Conservation (phyloP, 2,113 vertebrate species). For the Choloepus hoffmanni region DNA sequence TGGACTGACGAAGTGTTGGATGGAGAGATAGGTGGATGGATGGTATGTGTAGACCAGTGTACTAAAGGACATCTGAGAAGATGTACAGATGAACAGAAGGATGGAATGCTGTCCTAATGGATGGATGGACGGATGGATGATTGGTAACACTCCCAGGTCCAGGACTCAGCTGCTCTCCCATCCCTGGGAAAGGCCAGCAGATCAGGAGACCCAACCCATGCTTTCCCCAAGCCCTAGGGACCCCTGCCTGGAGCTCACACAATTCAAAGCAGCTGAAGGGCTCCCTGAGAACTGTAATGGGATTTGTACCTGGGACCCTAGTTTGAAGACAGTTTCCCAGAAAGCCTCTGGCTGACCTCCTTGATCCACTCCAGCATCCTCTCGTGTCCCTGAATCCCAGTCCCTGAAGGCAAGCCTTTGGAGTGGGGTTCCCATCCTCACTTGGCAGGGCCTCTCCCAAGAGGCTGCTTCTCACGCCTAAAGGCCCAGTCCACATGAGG, state of each 20-base stretch:
- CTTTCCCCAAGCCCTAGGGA: neutral
- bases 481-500: neutral
- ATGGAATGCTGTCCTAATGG: neutral
- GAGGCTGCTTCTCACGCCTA: neutral
- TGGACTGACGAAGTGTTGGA: neutral
- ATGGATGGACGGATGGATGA: too few relatives aligned
- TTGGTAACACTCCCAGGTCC: neutral
- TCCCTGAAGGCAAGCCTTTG: too few relatives aligned
- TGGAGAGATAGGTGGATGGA: neutral
- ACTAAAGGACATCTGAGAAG: neutral
- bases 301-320: neutral
- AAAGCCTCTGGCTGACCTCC: neutral
- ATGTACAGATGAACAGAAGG: too few relatives aligned
- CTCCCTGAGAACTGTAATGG: neutral
- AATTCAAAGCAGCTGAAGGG: neutral
- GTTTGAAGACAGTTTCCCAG: neutral
- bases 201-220: neutral
- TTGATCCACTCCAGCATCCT: neutral
- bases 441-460: neutral
- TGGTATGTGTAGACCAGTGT: neutral
- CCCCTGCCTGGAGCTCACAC: neutral
- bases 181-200: neutral
- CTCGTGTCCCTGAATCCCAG: neutral
- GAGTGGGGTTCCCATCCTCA: too few relatives aligned
- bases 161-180: neutral